Evolutionary conservation across 2,113 vertebrate genomes (phyloP).

Genomic region (Fulmarus glacialis): DNA sequence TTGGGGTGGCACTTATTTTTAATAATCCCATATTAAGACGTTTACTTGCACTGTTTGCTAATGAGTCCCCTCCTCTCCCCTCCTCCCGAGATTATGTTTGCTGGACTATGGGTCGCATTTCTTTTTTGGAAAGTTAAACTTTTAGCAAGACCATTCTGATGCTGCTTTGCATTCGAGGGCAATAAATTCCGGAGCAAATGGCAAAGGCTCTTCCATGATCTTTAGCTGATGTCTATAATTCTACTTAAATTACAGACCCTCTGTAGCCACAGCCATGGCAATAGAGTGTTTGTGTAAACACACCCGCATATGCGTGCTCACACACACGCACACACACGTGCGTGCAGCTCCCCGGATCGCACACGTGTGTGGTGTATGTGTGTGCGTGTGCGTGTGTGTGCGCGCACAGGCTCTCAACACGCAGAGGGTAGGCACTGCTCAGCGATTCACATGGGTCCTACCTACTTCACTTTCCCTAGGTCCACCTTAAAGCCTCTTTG

Average conservation of each 20-base stretch:
- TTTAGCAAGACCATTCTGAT: background rate
- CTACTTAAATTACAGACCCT: background rate
- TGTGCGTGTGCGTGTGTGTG: background rate
- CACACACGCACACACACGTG: background rate
- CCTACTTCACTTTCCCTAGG: background rate
- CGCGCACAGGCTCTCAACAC: background rate
- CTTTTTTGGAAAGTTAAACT: background rate
- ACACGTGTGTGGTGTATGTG: background rate
- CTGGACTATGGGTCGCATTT: background rate
- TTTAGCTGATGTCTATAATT: slow-evolving; percentile 12
- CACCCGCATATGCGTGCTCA: background rate
- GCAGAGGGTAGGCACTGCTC: background rate
- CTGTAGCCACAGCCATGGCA: background rate
- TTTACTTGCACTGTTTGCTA: background rate
- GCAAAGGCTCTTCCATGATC: slow-evolving; percentile 15
- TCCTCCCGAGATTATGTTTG: background rate
- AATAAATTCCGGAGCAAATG: slow-evolving; percentile 51
- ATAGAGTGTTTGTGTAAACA: background rate
- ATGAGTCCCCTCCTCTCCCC: background rate
- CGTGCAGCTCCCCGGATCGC: background rate
- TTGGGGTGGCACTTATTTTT: background rate
- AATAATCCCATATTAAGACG: background rate
- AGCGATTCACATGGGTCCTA: background rate
- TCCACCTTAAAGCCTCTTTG: background rate
- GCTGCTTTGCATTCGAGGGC: slow-evolving; percentile 8